Evolutionary conservation across 2,113 vertebrate species (phyloP), one percentile per base, ranked within the genome.

Genomic region (Odobenus rosmarus): DNA sequence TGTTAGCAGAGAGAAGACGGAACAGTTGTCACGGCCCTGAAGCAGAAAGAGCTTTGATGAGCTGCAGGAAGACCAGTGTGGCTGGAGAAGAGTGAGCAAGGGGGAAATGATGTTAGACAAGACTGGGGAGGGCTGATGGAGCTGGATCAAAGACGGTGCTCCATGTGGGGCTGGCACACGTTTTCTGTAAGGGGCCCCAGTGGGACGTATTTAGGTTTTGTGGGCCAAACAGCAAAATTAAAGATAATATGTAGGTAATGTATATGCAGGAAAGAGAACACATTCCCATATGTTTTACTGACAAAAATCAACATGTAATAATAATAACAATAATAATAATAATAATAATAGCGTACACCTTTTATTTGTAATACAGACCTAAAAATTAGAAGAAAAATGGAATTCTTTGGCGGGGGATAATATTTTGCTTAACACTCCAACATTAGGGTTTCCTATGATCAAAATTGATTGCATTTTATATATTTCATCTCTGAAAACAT

Each of bases 401-500:
- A 69, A 76, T 85, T 77, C 8, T 90, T 42, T 7, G 7, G 11
- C 4, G 8, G 31, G 4, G 4, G 3, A 72, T 59, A 86, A 71
- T 13, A 69, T 23, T 94, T 69, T 31, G 33, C 24, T 84, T 85
- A 21, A 5, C 12, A 7, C 8, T 93, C 87, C 55, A 92, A 92
- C 74, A 13, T 51, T 7, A 57, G 10, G 82, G 3, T 55, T 76
- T 91, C 53, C 28, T 85, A 8, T 7, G 12, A 72, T 55, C n/a
- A 64, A 91, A 87, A 72, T 49, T 61, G 5, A 57, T 84, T 90
- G 42, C 0, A 21, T 46, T 84, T 90, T 71, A 55, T 53, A 19
- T 76, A 61, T 94, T 81, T 96, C 42, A 72, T 55, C 72, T 93
- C 88, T 61, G 15, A 76, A 93, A 92, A 84, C 33, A 8, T 72